Percentiles rank a stretch among this genome's conserved stretches.
Conservation (phyloP, 2,888 invertebrate genomes). For the Resseliella maxima region DNA sequence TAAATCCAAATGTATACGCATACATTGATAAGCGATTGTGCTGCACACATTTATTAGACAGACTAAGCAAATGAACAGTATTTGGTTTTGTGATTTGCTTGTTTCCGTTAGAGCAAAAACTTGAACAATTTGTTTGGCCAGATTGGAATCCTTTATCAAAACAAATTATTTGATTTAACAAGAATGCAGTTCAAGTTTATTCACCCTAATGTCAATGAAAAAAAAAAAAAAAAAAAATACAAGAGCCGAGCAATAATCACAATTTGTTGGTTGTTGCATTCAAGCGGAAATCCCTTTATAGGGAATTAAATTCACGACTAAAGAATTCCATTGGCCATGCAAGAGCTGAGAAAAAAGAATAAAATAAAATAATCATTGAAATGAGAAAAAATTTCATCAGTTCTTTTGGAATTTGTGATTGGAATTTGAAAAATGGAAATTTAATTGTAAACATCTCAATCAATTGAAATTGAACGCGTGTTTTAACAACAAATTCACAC, state of each 20-base stretch:
- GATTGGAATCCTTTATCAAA: not conserved
- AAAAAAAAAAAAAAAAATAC: too few relatives aligned
- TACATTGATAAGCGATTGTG: not conserved
- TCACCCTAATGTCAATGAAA: not conserved
- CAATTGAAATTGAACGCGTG: not conserved
- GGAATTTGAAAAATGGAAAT: not conserved
- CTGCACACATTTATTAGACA: not conserved
- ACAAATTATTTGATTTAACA: slow-evolving; percentile 22
- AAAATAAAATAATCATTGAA: too few relatives aligned
- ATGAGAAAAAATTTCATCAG: not conserved
- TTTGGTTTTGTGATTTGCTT: slow-evolving; percentile 41
- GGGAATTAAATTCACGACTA: not conserved
- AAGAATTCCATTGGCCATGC: not conserved
- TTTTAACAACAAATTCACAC: not conserved
- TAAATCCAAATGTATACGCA: slow-evolving; percentile 16
- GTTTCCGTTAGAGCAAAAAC: not conserved
- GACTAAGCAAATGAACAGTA: not conserved
- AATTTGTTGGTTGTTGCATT: not conserved
- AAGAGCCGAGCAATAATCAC: not conserved
- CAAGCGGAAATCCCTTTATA: not conserved
- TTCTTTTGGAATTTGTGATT: not conserved
- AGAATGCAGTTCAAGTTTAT: not conserved
- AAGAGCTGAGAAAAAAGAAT: not conserved
- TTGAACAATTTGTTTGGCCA: not conserved
- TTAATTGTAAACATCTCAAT: slow-evolving; percentile 6